These are phyloP conservation scores for Drosophila nigricruria DNA, from an alignment of 2,888 invertebrate species.

Conservation along the genomic window DNA sequence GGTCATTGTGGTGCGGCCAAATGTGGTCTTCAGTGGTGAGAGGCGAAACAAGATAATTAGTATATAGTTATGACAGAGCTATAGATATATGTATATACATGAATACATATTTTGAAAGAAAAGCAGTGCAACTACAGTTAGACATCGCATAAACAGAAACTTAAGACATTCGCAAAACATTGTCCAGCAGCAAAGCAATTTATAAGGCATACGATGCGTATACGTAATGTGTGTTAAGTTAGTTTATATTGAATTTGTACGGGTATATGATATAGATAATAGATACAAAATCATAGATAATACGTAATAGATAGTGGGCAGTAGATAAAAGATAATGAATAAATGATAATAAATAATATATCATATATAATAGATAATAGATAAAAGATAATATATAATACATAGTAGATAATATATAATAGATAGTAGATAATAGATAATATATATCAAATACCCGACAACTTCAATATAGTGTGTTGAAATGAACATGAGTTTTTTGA, in stretches of 20 bases:
- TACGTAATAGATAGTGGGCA: background rate
- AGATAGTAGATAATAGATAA: background rate
- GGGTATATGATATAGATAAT: background rate
- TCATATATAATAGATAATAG: background rate
- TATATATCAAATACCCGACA: background rate
- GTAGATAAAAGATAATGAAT: background rate
- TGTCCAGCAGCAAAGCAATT: constrained; percentile 56
- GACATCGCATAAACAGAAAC: constrained; percentile 22
- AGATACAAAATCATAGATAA: background rate
- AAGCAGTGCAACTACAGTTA: constrained; percentile 34
- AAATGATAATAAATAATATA: background rate
- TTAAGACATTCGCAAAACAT: constrained; percentile 23
- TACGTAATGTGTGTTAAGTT: constrained; percentile 32
- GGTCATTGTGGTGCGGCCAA: constrained; percentile 92
- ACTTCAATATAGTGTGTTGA: constrained; percentile 20
- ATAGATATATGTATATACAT: background rate
- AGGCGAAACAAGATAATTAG: constrained; percentile 66
- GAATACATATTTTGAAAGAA: background rate
- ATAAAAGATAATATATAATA: background rate
- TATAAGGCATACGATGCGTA: constrained; percentile 41
- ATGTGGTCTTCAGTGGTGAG: constrained; percentile 87
- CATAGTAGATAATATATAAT: background rate
- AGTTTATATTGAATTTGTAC: background rate
- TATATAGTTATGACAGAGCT: constrained; percentile 29
- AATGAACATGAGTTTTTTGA: constrained; percentile 55